Conservation (phyloP, 1,140 invertebrate species). For the Monomorium pharaonis region DNA sequence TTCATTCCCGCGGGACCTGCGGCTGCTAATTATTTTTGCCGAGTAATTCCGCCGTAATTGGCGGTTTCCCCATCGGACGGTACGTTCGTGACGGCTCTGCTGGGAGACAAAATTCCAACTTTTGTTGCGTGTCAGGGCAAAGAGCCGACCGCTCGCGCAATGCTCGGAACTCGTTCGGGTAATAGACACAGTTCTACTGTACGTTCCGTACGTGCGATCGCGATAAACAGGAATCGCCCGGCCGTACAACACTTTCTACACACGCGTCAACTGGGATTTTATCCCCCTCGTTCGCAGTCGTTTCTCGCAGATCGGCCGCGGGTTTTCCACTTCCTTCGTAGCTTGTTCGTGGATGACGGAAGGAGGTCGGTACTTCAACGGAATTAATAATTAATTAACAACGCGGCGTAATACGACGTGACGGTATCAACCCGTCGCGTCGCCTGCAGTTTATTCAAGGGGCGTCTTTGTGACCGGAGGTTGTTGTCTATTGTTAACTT, state of each 20-base stretch:
- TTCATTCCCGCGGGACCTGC: background rate
- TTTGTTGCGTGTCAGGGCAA: background rate
- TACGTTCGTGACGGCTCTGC: constrained; percentile 19
- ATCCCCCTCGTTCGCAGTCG: background rate
- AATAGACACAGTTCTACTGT: background rate
- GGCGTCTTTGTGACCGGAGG: background rate
- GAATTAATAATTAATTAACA: constrained; percentile 36
- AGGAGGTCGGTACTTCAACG: background rate
- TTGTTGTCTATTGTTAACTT: constrained; percentile 20
- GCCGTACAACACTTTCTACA: background rate
- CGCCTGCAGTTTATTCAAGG: constrained; percentile 19
- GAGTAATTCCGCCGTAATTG: constrained; percentile 63
- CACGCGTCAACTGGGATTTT: background rate
- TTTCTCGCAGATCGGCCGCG: background rate
- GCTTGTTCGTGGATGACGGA: background rate
- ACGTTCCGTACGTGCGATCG: background rate
- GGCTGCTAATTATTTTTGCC: constrained; percentile 65
- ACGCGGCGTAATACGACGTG: background rate
- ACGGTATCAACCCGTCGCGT: background rate
- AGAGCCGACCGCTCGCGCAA: background rate
- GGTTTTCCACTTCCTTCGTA: background rate
- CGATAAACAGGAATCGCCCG: constrained; percentile 4
- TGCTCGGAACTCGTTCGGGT: background rate
- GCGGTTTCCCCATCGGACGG: constrained; percentile 55
- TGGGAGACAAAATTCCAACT: constrained; percentile 11